A percentile compares a stretch with the other conserved stretches of the same genome.
Evolutionary conservation across 2,113 vertebrate genomes (phyloP).

Genomic region (Emydocephalus ijimae): DNA sequence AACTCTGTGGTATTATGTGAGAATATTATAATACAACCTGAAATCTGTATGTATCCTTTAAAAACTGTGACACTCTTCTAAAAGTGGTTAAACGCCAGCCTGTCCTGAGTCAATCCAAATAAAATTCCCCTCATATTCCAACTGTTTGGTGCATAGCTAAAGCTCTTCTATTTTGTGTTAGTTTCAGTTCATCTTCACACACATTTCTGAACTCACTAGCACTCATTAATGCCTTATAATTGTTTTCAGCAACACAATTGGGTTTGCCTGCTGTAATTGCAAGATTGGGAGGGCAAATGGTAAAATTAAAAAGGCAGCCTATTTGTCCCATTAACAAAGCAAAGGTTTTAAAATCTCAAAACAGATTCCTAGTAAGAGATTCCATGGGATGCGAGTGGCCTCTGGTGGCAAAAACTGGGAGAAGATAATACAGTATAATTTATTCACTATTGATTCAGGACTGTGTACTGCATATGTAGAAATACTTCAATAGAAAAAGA

Average conservation of each 20-base stretch:
- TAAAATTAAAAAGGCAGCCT: conserved; percentile 6
- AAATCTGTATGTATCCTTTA: no score
- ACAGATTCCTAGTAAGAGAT: not conserved
- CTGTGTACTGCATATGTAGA: not conserved
- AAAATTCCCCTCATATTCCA: no score
- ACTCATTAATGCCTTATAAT: not conserved
- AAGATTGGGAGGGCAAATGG: not conserved
- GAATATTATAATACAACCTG: no score
- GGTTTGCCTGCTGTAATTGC: not conserved
- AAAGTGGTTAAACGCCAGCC: no score
- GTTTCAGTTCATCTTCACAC: not conserved
- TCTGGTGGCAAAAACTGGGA: conserved; percentile 42
- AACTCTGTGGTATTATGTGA: no score
- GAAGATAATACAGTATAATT: not conserved
- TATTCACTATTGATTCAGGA: not conserved
- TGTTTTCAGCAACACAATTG: conserved; percentile 8
- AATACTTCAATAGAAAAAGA: not conserved
- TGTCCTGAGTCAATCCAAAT: no score
- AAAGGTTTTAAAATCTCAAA: conserved; percentile 28
- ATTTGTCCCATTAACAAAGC: not conserved
- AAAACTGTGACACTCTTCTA: no score
- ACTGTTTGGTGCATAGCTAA: no score
- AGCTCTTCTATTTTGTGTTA: not conserved
- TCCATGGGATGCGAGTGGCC: conserved; percentile 49
- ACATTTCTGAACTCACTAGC: conserved; percentile 1